Percentiles rank a stretch among this genome's conserved stretches.
phyloP scores from a whole-genome alignment of 2,888 invertebrate species.

The Plutella xylostella region DNA sequence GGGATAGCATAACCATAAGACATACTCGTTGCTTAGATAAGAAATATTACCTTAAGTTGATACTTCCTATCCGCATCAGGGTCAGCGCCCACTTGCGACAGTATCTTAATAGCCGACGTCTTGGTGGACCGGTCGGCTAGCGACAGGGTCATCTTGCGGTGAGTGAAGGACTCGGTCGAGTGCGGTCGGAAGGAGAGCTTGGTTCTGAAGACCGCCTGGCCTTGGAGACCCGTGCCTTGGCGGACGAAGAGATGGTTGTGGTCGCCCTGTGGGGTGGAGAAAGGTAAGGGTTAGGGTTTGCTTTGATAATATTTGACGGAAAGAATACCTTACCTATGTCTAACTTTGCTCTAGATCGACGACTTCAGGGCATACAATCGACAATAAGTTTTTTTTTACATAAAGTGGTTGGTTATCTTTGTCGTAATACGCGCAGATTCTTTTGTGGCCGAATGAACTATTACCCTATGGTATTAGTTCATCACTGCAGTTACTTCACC shows the following conservation, averaged over 20 bases:
- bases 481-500: too few relatives aligned
- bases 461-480: too few relatives aligned
- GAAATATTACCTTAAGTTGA: constrained; percentile 80
- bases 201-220: constrained; percentile 96
- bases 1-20: too few relatives aligned
- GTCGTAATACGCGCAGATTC: too few relatives aligned
- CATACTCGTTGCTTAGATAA: not conserved
- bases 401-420: too few relatives aligned
- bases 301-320: not conserved
- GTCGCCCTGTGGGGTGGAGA: constrained; percentile 75
- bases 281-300: not conserved
- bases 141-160: constrained; percentile 98
- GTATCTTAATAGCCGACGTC: constrained; percentile 93
- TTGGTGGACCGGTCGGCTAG: constrained; percentile 95
- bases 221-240: constrained; percentile 97
- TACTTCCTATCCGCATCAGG: constrained; percentile 94
- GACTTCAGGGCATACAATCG: too few relatives aligned
- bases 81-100: constrained; percentile 93
- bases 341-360: too few relatives aligned
- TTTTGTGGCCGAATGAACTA: too few relatives aligned
- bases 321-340: too few relatives aligned
- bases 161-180: constrained; percentile 98
- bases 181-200: constrained; percentile 98
- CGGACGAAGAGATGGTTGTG: constrained; percentile 98
- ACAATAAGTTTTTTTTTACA: too few relatives aligned